These are phyloP conservation scores for Tetramorium alpestre DNA, from an alignment of 1,140 invertebrate genomes.

Conservation along the genomic window DNA sequence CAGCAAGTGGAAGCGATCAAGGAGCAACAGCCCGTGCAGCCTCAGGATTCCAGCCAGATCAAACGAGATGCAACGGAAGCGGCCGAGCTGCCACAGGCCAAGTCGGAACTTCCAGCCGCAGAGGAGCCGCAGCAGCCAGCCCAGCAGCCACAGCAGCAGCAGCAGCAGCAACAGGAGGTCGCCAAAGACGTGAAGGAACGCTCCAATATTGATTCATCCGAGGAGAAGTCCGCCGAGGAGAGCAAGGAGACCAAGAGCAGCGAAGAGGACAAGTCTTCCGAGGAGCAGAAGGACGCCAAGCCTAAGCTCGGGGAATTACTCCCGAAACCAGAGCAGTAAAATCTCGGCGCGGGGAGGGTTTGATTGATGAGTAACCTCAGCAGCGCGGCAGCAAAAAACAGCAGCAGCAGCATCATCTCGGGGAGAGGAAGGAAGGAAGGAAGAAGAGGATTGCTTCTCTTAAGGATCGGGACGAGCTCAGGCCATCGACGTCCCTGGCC, in stretches of 20 bases:
- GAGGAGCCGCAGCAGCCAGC: slow-evolving; percentile 41
- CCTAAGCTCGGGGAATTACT: slow-evolving; percentile 62
- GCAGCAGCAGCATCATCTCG: slow-evolving; percentile 68
- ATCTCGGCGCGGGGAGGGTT: slow-evolving; percentile 47
- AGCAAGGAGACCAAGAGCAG: slow-evolving; percentile 69
- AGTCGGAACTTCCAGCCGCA: slow-evolving; percentile 9
- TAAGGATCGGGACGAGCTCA: slow-evolving; percentile 66
- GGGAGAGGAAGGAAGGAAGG: slow-evolving; percentile 41
- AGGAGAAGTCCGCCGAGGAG: slow-evolving; percentile 58
- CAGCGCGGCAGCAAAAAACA: slow-evolving; percentile 65
- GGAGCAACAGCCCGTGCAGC: background rate
- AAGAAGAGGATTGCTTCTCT: slow-evolving; percentile 67
- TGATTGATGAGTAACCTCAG: slow-evolving; percentile 62
- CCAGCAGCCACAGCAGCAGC: slow-evolving; percentile 31
- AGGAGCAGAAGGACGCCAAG: slow-evolving; percentile 70
- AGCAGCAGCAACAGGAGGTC: slow-evolving; percentile 35
- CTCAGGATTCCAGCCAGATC: slow-evolving; percentile 58
- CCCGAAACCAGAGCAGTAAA: slow-evolving; percentile 68
- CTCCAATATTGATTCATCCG: slow-evolving; percentile 58
- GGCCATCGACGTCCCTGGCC: slow-evolving; percentile 40
- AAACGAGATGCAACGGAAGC: slow-evolving; percentile 53
- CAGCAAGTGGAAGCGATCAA: background rate
- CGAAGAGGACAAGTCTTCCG: slow-evolving; percentile 74
- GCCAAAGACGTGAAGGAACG: slow-evolving; percentile 59
- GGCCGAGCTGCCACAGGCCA: slow-evolving; percentile 39